These are phyloP conservation scores for Metallyticus violacea DNA, from an alignment of 2,888 invertebrate genomes.

Conservation along the genomic window DNA sequence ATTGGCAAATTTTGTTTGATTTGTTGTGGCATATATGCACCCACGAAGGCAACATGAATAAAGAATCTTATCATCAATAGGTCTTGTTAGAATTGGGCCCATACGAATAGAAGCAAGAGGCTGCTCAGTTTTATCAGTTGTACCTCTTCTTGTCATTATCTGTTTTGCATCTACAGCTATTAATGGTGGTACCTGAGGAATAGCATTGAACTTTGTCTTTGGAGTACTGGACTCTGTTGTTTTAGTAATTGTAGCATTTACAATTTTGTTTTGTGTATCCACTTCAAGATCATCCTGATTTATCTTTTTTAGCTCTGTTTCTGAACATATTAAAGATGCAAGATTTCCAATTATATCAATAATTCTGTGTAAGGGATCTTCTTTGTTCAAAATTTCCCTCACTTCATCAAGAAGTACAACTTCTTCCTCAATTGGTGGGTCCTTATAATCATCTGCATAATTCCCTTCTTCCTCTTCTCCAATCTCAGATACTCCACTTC, in stretches of 20 bases:
- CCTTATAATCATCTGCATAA: background rate
- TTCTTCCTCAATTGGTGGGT: background rate
- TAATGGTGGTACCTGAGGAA: background rate
- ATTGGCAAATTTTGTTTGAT: background rate
- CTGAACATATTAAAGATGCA: background rate
- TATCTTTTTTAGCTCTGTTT: background rate
- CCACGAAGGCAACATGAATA: constrained; percentile 15
- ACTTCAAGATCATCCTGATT: too few species aligned
- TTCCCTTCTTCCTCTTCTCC: background rate
- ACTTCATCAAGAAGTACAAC: background rate
- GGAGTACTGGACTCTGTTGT: background rate
- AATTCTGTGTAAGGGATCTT: background rate
- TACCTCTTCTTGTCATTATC: background rate
- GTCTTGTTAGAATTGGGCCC: background rate
- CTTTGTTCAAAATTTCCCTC: background rate
- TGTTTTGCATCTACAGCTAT: background rate
- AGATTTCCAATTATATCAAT: background rate
- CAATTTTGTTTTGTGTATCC: background rate
- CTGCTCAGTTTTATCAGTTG: background rate
- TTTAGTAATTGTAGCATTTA: background rate
- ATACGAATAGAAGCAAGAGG: background rate
- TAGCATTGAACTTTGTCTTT: background rate
- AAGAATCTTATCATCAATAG: background rate
- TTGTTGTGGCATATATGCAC: constrained; percentile 16
- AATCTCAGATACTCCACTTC: background rate